A percentile compares a stretch with the other conserved stretches of the same genome.
Conservation (phyloP, 2,888 invertebrate species). For the Drosophila limbata region DNA sequence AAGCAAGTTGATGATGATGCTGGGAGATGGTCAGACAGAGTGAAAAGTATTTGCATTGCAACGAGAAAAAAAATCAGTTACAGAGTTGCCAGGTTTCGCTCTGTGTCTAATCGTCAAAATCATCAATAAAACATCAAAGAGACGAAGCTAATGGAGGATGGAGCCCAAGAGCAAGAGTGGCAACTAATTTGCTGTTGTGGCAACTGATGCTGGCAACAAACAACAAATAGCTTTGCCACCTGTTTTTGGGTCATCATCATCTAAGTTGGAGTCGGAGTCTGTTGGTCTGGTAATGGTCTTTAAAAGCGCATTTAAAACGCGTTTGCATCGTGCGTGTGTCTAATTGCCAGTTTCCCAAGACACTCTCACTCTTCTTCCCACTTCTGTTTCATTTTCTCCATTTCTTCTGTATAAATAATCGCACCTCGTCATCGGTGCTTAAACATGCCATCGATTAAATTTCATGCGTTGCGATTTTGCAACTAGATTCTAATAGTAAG, state of each 20-base stretch:
- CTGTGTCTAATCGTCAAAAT: slow-evolving; percentile 62
- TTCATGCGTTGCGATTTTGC: slow-evolving; percentile 42
- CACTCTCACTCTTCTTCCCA: neutral
- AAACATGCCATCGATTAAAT: slow-evolving; percentile 50
- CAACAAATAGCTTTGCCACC: slow-evolving; percentile 41
- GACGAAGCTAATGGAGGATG: slow-evolving; percentile 24
- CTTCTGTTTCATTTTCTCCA: neutral
- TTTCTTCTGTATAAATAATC: slow-evolving; percentile 36
- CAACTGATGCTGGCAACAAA: slow-evolving; percentile 18
- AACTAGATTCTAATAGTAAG: slow-evolving; percentile 10
- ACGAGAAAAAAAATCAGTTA: slow-evolving; percentile 4
- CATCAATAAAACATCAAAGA: slow-evolving; percentile 77
- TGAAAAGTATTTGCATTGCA: slow-evolving; percentile 40
- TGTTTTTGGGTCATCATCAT: slow-evolving; percentile 47
- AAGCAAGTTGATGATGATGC: slow-evolving; percentile 30
- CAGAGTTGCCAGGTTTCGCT: slow-evolving; percentile 1
- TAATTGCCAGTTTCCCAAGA: slow-evolving; percentile 39
- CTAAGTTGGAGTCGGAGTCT: neutral
- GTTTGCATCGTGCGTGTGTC: slow-evolving; percentile 60
- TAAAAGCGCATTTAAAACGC: slow-evolving; percentile 76
- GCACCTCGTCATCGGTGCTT: slow-evolving; percentile 44
- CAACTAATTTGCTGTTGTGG: slow-evolving; percentile 46
- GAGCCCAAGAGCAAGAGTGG: slow-evolving; percentile 25
- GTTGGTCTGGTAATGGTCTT: slow-evolving; percentile 52
- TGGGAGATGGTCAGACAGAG: slow-evolving; percentile 13